phyloP scores from a whole-genome alignment of 2,888 invertebrate species.

The Drosophila merina region DNA sequence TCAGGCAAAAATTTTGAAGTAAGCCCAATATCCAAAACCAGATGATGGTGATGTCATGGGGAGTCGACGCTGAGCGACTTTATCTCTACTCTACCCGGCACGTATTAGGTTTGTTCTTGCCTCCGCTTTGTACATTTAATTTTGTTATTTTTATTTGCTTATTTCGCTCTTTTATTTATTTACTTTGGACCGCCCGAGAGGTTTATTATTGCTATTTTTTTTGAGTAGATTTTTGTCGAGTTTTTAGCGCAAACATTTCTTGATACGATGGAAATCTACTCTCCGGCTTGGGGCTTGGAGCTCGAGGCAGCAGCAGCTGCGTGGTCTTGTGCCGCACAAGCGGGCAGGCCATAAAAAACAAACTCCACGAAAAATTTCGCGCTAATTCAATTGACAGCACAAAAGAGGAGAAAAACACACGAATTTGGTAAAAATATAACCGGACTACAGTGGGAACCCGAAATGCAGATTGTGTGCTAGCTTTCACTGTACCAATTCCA shows the following conservation, averaged over 20 bases:
- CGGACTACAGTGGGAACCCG: conserved; percentile 38
- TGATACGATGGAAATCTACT: conserved; percentile 60
- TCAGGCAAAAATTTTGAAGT: conserved; percentile 20
- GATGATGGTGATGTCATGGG: conserved; percentile 36
- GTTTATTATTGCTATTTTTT: conserved; percentile 61
- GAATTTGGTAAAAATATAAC: conserved; percentile 28
- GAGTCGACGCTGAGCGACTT: conserved; percentile 35
- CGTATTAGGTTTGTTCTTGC: conserved; percentile 58
- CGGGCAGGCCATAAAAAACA: conserved; percentile 1
- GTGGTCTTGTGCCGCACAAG: conserved; percentile 13
- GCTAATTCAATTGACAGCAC: conserved; percentile 75
- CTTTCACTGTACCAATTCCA: conserved; percentile 44
- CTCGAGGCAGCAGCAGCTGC: conserved; percentile 40
- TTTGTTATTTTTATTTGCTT: conserved; percentile 36
- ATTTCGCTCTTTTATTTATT: conserved; percentile 28
- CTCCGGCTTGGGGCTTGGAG: conserved; percentile 22
- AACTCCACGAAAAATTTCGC: conserved; percentile 41
- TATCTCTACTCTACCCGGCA: conserved; percentile 44
- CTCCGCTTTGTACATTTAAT: conserved; percentile 52
- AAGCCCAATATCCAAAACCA: conserved; percentile 20
- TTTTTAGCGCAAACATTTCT: conserved; percentile 64
- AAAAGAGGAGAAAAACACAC: conserved; percentile 48
- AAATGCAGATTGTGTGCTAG: conserved; percentile 1
- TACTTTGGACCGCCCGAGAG: conserved; percentile 50
- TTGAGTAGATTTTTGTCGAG: conserved; percentile 46